A percentile compares a stretch with the other conserved stretches of the same genome.
These are phyloP conservation scores for Eupithecia subfuscata DNA, from an alignment of 2,888 invertebrate species.

Conservation along the genomic window DNA sequence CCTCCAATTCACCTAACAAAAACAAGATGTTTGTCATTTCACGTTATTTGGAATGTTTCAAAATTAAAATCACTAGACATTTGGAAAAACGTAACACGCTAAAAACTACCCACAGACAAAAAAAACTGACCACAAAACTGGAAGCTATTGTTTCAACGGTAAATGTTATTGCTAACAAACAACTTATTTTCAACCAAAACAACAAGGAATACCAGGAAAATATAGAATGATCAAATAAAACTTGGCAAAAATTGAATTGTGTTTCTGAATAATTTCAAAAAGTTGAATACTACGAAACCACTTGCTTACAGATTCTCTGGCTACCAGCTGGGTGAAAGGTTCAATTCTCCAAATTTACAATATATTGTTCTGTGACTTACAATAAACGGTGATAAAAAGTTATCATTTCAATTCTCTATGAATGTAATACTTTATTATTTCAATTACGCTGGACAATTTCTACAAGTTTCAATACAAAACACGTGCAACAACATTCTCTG, in stretches of 20 bases:
- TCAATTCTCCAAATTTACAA: neutral
- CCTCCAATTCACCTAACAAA: neutral
- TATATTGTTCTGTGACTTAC: no score
- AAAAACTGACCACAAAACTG: neutral
- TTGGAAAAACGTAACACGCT: neutral
- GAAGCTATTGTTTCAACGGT: neutral
- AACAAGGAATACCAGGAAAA: neutral
- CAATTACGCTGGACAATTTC: neutral
- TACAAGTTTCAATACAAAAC: neutral
- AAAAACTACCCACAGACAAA: neutral
- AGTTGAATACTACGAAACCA: neutral
- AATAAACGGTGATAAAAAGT: no score
- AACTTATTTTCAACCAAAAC: neutral
- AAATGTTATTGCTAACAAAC: neutral
- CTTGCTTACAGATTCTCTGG: neutral
- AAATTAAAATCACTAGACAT: neutral
- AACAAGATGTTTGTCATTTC: neutral
- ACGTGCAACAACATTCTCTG: neutral
- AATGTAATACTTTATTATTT: neutral
- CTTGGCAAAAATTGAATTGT: neutral
- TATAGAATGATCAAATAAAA: neutral
- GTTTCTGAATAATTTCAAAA: neutral
- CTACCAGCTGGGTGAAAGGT: neutral
- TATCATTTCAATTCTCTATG: no score
- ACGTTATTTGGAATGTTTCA: no score